A percentile compares a stretch with the other conserved stretches of the same genome.
phyloP scores from a whole-genome alignment of 2,888 invertebrate species.

The Cylloceria caligata region DNA sequence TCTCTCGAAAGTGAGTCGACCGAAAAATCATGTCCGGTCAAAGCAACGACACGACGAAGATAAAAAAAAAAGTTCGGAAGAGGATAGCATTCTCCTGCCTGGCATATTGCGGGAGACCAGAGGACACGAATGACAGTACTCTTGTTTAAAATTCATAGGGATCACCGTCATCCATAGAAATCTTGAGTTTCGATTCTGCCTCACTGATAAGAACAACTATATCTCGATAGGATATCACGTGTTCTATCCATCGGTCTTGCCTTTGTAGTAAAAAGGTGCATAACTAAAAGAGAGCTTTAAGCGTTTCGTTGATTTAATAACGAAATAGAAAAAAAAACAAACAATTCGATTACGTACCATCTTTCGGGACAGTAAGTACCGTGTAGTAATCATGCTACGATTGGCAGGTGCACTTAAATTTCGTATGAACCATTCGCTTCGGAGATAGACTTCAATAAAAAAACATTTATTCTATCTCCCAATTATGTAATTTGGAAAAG shows the following conservation, averaged over 20 bases:
- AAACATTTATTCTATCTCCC: too few species aligned
- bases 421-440: too few species aligned
- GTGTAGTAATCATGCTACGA: too few species aligned
- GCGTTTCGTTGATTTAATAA: background rate
- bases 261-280: background rate
- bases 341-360: too few species aligned
- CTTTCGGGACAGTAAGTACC: too few species aligned
- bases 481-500: too few species aligned
- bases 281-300: background rate
- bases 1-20: constrained; percentile 36
- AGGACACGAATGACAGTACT: background rate
- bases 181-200: constrained; percentile 19
- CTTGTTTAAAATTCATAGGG: constrained; percentile 41
- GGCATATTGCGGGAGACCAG: background rate
- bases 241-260: background rate
- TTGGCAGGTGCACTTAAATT: too few species aligned
- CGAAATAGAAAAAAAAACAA: too few species aligned
- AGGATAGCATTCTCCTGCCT: constrained; percentile 3
- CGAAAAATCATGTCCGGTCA: constrained; percentile 37
- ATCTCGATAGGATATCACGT: background rate
- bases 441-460: too few species aligned
- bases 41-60: constrained; percentile 11
- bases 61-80: constrained; percentile 16
- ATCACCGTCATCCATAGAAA: constrained; percentile 16
- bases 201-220: background rate